phyloP scores from a whole-genome alignment of 1,140 invertebrate genomes.

The Drosophila kepulauana region DNA sequence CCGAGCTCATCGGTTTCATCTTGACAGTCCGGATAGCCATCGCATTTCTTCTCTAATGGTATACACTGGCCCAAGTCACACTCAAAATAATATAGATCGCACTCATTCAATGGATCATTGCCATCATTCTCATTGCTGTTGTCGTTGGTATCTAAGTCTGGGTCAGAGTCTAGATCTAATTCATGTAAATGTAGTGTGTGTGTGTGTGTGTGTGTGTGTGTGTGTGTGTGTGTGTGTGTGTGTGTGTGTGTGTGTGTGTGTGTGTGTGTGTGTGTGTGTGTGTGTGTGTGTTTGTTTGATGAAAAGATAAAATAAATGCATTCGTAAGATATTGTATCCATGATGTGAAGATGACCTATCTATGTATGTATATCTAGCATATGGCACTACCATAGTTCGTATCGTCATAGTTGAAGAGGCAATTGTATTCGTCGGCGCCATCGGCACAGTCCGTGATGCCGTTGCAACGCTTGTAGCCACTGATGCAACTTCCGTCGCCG shows the following conservation, averaged over 20 bases:
- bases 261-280: constrained; percentile 36
- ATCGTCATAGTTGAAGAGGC: constrained; percentile 84
- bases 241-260: constrained; percentile 35
- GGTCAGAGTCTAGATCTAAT: constrained; percentile 46
- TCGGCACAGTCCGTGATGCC: constrained; percentile 88
- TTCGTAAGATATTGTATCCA: not conserved
- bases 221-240: constrained; percentile 34
- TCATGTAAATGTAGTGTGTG: constrained; percentile 3
- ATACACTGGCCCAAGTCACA: constrained; percentile 85
- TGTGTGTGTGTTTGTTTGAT: constrained; percentile 37
- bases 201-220: constrained; percentile 39
- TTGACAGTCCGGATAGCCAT: constrained; percentile 89
- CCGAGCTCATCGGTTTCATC: constrained; percentile 90
- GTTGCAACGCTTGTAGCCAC: constrained; percentile 88
- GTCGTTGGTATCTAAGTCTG: constrained; percentile 46
- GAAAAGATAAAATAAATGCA: constrained; percentile 29
- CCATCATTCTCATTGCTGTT: constrained; percentile 14
- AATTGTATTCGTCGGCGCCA: constrained; percentile 89
- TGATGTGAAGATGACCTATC: too few relatives aligned
- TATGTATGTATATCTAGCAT: not conserved
- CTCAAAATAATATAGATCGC: constrained; percentile 77
- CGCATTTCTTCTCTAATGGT: constrained; percentile 87
- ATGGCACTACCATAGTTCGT: constrained; percentile 65
- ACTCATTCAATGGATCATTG: constrained; percentile 68
- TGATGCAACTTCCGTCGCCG: constrained; percentile 88